Evolutionary conservation across 1,140 invertebrate genomes (phyloP).

Genomic region (Cydia splendana): DNA sequence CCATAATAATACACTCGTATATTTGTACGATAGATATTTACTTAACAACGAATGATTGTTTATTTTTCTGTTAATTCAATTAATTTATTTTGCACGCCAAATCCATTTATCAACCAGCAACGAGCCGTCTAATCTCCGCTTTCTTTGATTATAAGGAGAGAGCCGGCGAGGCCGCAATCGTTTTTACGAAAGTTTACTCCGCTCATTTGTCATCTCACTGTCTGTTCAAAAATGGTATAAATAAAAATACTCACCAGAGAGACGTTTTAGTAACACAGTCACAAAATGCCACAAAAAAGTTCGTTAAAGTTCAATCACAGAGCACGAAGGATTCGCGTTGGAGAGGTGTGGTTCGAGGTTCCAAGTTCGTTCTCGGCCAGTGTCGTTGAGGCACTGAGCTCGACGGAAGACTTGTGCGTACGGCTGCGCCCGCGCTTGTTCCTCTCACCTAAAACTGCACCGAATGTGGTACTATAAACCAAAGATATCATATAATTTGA

Average conservation of each 20-base stretch:
- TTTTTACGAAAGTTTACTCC: constrained; percentile 26
- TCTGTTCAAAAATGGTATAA: background rate
- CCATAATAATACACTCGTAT: too few species aligned
- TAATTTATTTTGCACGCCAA: constrained; percentile 35
- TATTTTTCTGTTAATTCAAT: constrained; percentile 25
- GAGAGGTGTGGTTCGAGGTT: constrained; percentile 51
- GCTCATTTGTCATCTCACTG: constrained; percentile 13
- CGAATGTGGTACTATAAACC: constrained; percentile 60
- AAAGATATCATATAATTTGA: constrained; percentile 63
- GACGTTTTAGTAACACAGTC: constrained; percentile 50
- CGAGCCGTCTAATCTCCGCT: constrained; percentile 33
- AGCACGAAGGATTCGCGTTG: constrained; percentile 45
- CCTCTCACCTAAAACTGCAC: constrained; percentile 63
- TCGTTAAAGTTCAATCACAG: constrained; percentile 56
- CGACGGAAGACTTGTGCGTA: constrained; percentile 68
- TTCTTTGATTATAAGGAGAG: constrained; percentile 37
- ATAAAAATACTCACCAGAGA: constrained; percentile 55
- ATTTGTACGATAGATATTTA: background rate
- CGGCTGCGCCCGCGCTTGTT: constrained; percentile 57
- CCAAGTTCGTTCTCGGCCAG: constrained; percentile 71
- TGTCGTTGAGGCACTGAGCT: constrained; percentile 71
- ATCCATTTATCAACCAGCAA: constrained; percentile 39
- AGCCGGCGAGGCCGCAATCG: constrained; percentile 26
- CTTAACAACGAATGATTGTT: background rate
- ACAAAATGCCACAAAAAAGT: constrained; percentile 57